Percentiles rank a stretch among this genome's conserved stretches.
Evolutionary conservation across 2,797 vertebrate species (phyloP).

Genomic region (Hypotaenidia okinawae): DNA sequence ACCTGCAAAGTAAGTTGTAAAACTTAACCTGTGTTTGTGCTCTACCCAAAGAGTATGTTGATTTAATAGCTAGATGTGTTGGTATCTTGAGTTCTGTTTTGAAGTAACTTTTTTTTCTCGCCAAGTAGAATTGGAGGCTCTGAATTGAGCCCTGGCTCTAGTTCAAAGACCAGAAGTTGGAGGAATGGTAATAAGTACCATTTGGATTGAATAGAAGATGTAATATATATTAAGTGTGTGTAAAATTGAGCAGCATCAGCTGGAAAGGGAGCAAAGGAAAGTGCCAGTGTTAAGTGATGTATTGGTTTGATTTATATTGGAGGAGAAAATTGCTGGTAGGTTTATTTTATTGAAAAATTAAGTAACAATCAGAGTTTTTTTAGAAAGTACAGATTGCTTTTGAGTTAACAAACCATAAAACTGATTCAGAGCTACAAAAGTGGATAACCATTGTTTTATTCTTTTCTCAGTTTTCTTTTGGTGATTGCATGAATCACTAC

Average conservation of each 20-base stretch:
- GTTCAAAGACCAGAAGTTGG: neutral
- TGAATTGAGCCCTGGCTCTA: neutral
- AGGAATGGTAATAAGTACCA: neutral
- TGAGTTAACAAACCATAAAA: conserved; percentile 5
- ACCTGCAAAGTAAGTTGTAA: neutral
- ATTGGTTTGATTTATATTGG: neutral
- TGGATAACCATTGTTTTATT: neutral
- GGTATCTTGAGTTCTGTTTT: neutral
- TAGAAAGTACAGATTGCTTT: neutral
- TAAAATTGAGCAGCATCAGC: neutral
- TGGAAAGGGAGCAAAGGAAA: neutral
- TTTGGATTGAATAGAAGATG: neutral
- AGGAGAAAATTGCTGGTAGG: neutral
- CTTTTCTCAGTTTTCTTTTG: neutral
- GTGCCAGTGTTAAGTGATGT: neutral
- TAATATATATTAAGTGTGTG: neutral
- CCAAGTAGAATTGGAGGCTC: neutral
- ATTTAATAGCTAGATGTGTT: neutral
- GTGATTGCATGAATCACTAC: neutral
- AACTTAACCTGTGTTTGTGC: neutral
- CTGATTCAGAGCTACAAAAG: neutral
- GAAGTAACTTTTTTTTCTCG: neutral
- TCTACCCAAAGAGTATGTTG: neutral
- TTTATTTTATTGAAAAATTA: conserved; percentile 7
- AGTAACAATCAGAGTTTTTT: neutral